Evolutionary conservation across 2,797 vertebrate genomes (phyloP).

Genomic region (Australoheros facetus): DNA sequence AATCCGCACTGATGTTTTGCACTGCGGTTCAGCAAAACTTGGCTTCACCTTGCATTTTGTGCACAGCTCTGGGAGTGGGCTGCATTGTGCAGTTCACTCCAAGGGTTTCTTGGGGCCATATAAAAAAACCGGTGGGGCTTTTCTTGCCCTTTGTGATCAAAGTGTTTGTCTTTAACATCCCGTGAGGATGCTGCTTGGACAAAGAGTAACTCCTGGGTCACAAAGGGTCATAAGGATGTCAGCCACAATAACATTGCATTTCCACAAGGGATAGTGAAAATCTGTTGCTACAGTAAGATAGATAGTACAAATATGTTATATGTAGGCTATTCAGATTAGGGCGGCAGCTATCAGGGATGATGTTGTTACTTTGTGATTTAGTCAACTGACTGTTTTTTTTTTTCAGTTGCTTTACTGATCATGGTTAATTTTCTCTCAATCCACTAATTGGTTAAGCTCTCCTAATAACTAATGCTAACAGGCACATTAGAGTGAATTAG

Average conservation of each 20-base stretch:
- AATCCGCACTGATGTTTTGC: not conserved
- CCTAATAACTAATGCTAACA: not conserved
- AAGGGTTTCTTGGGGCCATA: not conserved
- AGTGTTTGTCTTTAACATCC: conserved; percentile 37
- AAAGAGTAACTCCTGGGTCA: conserved; percentile 20
- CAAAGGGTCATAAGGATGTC: conserved; percentile 30
- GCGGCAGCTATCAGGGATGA: not conserved
- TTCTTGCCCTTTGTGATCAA: conserved; percentile 26
- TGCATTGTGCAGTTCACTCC: not conserved
- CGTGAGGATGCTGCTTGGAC: not conserved
- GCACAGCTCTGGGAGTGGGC: not conserved
- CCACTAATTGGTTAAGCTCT: not conserved
- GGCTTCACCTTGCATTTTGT: conserved; percentile 8
- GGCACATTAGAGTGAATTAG: not conserved
- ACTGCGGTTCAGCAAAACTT: not conserved
- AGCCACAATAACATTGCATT: conserved; percentile 2
- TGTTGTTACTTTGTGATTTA: not conserved
- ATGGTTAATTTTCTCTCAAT: not conserved
- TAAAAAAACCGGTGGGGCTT: not conserved
- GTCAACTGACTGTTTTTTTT: too few species aligned
- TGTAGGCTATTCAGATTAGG: not conserved
- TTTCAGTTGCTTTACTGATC: too few species aligned
- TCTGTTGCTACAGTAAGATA: not conserved
- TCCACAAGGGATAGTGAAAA: not conserved
- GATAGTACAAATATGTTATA: not conserved